phyloP scores from a whole-genome alignment of 1,140 invertebrate genomes.

The Lepidurus packardi region DNA sequence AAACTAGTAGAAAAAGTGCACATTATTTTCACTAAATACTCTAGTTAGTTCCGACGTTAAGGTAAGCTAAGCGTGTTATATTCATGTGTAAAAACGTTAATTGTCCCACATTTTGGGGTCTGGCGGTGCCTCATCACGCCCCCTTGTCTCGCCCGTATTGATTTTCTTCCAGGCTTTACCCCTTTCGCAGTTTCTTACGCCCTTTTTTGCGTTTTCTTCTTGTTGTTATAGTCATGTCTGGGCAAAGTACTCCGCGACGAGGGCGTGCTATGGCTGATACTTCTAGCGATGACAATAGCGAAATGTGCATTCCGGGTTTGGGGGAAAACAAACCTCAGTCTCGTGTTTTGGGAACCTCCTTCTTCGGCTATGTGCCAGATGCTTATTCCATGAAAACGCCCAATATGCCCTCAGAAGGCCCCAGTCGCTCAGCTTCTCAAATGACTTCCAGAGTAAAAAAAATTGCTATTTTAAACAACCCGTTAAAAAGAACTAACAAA shows the following conservation, averaged over 20 bases:
- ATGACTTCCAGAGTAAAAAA: slow-evolving; percentile 8
- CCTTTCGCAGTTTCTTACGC: not conserved
- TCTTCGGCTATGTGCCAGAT: slow-evolving; percentile 44
- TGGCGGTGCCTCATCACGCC: not conserved
- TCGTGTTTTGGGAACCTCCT: slow-evolving; percentile 40
- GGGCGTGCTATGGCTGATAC: slow-evolving; percentile 3
- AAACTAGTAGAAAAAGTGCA: not conserved
- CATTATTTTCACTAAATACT: not conserved
- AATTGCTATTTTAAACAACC: not conserved
- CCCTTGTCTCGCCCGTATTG: not conserved
- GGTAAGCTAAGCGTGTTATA: not conserved
- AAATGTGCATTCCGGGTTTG: slow-evolving; percentile 41
- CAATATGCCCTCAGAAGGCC: slow-evolving; percentile 39
- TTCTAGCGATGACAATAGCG: not conserved
- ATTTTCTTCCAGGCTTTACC: not conserved
- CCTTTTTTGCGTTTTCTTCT: not conserved
- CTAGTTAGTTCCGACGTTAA: not conserved
- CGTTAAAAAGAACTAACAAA: not conserved
- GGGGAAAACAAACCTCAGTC: slow-evolving; percentile 41
- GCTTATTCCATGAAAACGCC: slow-evolving; percentile 41
- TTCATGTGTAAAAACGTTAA: not conserved
- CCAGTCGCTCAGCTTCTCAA: not conserved
- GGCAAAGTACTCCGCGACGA: slow-evolving; percentile 6
- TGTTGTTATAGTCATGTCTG: slow-evolving; percentile 17
- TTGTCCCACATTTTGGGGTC: not conserved